phyloP scores from a whole-genome alignment of 2,888 invertebrate species.

The Lingula anatina region DNA sequence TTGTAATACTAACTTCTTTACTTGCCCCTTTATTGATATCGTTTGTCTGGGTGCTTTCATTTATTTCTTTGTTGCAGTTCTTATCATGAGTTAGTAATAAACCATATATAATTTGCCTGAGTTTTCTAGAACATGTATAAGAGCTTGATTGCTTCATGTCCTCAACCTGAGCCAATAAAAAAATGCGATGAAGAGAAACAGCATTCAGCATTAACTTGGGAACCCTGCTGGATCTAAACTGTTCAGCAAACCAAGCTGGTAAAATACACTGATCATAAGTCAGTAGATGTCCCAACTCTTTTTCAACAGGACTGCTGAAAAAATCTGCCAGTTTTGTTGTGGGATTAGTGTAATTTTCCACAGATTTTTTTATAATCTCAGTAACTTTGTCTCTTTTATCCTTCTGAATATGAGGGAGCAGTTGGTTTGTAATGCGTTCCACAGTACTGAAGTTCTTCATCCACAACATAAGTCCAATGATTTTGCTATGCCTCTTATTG shows the following conservation, averaged over 20 bases:
- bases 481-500: conserved; percentile 45
- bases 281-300: conserved; percentile 2
- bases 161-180: conserved; percentile 43
- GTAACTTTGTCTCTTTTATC: conserved; percentile 20
- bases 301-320: too few species aligned
- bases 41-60: too few species aligned
- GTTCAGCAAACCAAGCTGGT: conserved; percentile 65
- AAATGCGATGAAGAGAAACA: conserved; percentile 29
- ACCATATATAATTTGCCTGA: conserved; percentile 40
- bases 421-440: conserved; percentile 64
- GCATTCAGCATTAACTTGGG: conserved; percentile 63
- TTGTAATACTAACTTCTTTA: too few species aligned
- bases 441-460: conserved; percentile 63
- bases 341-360: conserved; percentile 37
- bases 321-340: too few species aligned
- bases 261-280: conserved; percentile 23
- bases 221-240: conserved; percentile 61
- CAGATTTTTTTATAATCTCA: conserved; percentile 26
- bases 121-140: conserved; percentile 22
- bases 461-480: conserved; percentile 72
- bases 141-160: conserved; percentile 24
- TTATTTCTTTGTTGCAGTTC: too few species aligned
- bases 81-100: conserved; percentile 25
- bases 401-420: conserved; percentile 26
- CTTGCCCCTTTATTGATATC: too few species aligned